Percentiles rank a stretch among this genome's conserved stretches.
phyloP scores from a whole-genome alignment of 1,140 invertebrate species.

The Tetragonula clypearis region DNA sequence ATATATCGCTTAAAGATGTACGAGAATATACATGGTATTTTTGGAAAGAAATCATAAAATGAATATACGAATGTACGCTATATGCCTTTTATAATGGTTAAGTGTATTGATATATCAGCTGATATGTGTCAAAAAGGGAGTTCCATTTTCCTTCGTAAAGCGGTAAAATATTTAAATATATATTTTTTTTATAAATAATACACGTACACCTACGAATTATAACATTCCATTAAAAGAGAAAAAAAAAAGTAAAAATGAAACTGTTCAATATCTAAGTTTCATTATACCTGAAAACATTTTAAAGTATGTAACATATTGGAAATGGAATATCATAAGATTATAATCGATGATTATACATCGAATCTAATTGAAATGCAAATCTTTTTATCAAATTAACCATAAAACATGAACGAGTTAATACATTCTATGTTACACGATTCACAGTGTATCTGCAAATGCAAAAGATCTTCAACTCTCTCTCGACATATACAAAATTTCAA shows the following conservation, averaged over 20 bases:
- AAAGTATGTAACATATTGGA: background rate
- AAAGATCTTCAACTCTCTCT: background rate
- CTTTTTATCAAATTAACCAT: background rate
- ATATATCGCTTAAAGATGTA: background rate
- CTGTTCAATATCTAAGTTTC: background rate
- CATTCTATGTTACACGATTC: background rate
- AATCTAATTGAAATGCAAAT: background rate
- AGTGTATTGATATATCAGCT: constrained; percentile 31
- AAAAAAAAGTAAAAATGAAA: background rate
- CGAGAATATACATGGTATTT: background rate
- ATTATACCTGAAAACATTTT: background rate
- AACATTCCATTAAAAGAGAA: background rate
- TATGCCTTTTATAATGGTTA: constrained; percentile 4
- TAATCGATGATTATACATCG: background rate
- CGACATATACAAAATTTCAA: background rate
- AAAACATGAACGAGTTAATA: background rate
- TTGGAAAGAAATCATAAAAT: background rate
- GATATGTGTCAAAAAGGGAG: constrained; percentile 38
- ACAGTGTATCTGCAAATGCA: background rate
- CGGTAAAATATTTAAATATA: background rate
- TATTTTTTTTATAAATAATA: background rate
- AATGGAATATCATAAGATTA: background rate
- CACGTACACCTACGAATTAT: background rate
- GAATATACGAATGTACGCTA: background rate
- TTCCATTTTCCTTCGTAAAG: background rate